phyloP scores from a whole-genome alignment of 2,113 vertebrate genomes.

The Calyptomena viridis region DNA sequence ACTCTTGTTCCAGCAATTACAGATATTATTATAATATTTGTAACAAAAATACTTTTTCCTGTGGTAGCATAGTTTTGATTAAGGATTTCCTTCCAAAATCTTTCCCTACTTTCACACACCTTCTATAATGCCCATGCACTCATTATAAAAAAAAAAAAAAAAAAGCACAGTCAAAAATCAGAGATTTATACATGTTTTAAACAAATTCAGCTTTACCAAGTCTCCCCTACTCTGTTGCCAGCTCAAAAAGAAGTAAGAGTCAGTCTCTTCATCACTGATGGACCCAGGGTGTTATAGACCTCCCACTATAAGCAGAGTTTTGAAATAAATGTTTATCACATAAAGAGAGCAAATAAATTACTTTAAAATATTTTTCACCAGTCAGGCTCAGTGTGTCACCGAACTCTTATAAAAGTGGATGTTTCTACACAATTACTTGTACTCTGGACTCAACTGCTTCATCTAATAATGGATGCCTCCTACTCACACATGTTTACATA shows the following conservation, averaged over 20 bases:
- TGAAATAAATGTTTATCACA: conserved; percentile 7
- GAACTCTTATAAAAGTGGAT: neutral
- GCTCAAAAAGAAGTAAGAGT: neutral
- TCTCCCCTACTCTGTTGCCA: neutral
- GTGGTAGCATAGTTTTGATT: neutral
- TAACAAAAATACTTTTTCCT: neutral
- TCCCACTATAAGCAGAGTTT: neutral
- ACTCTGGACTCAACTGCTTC: neutral
- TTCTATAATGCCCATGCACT: neutral
- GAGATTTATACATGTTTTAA: neutral
- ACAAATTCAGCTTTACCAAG: neutral
- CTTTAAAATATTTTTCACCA: conserved; percentile 15
- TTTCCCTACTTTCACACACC: neutral
- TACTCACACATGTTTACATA: neutral
- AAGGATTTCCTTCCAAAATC: neutral
- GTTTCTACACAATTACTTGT: conserved; percentile 37
- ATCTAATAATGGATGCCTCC: conserved; percentile 42
- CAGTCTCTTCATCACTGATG: neutral
- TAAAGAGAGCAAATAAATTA: neutral
- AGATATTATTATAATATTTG: neutral
- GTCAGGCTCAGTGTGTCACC: conserved; percentile 12
- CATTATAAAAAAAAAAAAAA: neutral
- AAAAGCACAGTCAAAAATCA: neutral
- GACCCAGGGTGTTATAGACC: neutral
- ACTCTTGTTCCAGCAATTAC: neutral